Conservation (phyloP, 1,140 invertebrate species). For the Apis laboriosa region DNA sequence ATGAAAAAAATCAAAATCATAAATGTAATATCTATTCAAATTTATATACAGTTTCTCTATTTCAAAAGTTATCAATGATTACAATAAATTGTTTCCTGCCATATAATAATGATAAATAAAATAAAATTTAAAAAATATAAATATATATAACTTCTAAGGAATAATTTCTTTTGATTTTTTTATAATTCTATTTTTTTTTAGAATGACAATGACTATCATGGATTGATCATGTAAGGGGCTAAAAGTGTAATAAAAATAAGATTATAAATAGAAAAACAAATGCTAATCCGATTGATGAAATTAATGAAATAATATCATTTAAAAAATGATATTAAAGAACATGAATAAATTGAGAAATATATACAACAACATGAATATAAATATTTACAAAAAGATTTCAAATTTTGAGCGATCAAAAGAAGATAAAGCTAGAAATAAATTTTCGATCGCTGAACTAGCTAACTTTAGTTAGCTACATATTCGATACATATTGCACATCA, state of each 20-base stretch:
- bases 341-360: slow-evolving; percentile 53
- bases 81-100: too few species aligned
- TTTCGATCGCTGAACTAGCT: background rate
- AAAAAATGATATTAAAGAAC: slow-evolving; percentile 14
- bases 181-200: too few species aligned
- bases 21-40: too few species aligned
- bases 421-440: background rate
- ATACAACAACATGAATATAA: slow-evolving; percentile 50
- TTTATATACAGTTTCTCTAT: too few species aligned
- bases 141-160: too few species aligned
- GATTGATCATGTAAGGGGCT: background rate
- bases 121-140: too few species aligned
- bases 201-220: too few species aligned
- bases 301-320: slow-evolving; percentile 7
- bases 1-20: too few species aligned
- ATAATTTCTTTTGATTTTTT: too few species aligned
- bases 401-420: slow-evolving; percentile 39
- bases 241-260: background rate
- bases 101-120: too few species aligned
- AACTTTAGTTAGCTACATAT: background rate
- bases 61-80: too few species aligned
- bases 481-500: slow-evolving; percentile 20
- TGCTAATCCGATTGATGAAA: background rate
- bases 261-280: slow-evolving; percentile 45
- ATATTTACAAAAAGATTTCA: slow-evolving; percentile 52